Evolutionary conservation across 35 echinoderm and acorn worm species (phyloP).

Genomic region (Holothuria glaberrima): DNA sequence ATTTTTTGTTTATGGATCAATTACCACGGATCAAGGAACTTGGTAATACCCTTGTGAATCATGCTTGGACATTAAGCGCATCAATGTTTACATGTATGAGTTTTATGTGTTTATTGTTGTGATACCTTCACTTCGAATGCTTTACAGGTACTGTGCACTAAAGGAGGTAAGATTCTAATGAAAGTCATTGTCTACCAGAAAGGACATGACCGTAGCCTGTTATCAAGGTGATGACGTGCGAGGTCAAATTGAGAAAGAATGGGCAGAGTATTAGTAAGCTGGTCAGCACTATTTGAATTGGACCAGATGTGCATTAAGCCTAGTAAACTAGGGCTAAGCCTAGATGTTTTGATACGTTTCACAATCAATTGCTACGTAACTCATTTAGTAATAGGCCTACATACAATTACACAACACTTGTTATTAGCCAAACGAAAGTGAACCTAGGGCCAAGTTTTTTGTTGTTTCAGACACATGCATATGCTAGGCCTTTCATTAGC

Average conservation of each 20-base stretch:
- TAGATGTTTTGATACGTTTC: neutral
- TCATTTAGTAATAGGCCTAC: constrained; percentile 4
- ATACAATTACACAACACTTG: neutral
- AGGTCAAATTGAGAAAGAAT: neutral
- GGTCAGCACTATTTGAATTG: constrained; percentile 7
- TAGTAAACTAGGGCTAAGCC: neutral
- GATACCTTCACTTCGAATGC: constrained; percentile 2
- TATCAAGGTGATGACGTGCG: neutral
- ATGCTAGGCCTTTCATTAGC: neutral
- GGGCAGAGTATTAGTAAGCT: neutral
- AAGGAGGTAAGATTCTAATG: neutral
- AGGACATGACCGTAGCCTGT: neutral
- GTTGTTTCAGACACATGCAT: constrained; percentile 12
- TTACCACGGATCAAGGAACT: constrained; percentile 24
- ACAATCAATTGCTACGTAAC: neutral
- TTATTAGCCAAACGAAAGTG: neutral
- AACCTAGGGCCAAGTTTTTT: neutral
- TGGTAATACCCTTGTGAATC: constrained; percentile 10
- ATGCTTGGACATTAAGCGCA: constrained; percentile 22
- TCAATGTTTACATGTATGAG: constrained; percentile 9
- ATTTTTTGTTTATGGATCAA: neutral
- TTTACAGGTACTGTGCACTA: neutral
- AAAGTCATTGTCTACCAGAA: neutral
- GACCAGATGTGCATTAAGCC: neutral
- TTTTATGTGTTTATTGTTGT: constrained; percentile 28